Conservation (phyloP, 1,140 invertebrate species). For the Nylanderia fulva region DNA sequence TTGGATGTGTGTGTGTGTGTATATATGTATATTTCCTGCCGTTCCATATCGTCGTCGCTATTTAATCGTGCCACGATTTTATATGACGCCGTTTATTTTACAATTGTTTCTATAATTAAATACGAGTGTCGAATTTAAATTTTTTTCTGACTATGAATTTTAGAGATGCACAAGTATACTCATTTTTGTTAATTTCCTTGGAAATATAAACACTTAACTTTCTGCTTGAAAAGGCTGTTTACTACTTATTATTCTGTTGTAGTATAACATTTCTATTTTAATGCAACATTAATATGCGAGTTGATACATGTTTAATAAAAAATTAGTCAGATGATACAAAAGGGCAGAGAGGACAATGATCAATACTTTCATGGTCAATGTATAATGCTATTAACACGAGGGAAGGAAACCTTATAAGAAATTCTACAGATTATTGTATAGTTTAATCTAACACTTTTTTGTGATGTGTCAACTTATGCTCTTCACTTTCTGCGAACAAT, state of each 20-base stretch:
- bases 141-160: not conserved
- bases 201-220: not conserved
- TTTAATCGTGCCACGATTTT: not conserved
- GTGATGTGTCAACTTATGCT: not conserved
- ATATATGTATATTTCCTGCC: not conserved
- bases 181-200: not conserved
- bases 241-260: too few species aligned
- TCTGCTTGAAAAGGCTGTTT: too few species aligned
- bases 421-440: not conserved
- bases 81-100: too few species aligned
- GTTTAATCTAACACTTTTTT: not conserved
- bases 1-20: too few species aligned
- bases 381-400: conserved; percentile 71
- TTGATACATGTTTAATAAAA: not conserved
- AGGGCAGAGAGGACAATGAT: conserved; percentile 64
- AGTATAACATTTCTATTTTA: too few species aligned
- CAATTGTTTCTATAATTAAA: not conserved
- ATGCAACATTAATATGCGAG: not conserved
- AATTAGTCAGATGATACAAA: not conserved
- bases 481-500: not conserved
- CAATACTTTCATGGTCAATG: conserved; percentile 76
- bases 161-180: not conserved
- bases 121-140: not conserved
- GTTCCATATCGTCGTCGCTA: not conserved
- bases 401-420: conserved; percentile 74